Evolutionary conservation across 2,888 invertebrate genomes (phyloP).

Genomic region (Noctua janthe): DNA sequence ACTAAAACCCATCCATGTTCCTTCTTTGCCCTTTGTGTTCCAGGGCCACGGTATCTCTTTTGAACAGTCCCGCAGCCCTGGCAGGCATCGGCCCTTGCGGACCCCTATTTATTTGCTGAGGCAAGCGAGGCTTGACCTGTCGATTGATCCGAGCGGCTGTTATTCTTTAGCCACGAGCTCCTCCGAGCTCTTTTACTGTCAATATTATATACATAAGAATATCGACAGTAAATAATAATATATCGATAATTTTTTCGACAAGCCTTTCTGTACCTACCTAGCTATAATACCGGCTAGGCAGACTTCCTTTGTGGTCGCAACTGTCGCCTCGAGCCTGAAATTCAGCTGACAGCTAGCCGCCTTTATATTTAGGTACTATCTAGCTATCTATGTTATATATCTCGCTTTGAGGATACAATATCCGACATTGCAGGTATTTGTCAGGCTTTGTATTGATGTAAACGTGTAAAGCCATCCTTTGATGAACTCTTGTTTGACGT

Average conservation of each 20-base stretch:
- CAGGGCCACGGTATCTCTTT: no score
- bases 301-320: slow-evolving; percentile 62
- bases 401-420: slow-evolving; percentile 34
- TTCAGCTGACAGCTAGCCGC: slow-evolving; percentile 53
- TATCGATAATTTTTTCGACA: not conserved
- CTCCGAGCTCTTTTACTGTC: no score
- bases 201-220: not conserved
- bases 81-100: no score
- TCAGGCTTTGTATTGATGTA: slow-evolving; percentile 20
- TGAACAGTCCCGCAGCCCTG: no score
- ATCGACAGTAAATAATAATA: not conserved
- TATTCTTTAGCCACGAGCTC: no score
- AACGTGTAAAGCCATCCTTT: slow-evolving; percentile 7
- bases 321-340: slow-evolving; percentile 53
- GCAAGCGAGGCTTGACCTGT: no score
- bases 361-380: slow-evolving; percentile 39
- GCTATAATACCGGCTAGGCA: slow-evolving; percentile 33
- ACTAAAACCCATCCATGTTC: no score
- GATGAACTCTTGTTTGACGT: not conserved
- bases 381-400: slow-evolving; percentile 20
- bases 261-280: not conserved
- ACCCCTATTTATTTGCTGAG: no score
- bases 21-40: no score
- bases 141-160: no score
- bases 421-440: slow-evolving; percentile 23